Evolutionary conservation across 1,140 invertebrate genomes (phyloP).

Genomic region (Drosophila asahinai): DNA sequence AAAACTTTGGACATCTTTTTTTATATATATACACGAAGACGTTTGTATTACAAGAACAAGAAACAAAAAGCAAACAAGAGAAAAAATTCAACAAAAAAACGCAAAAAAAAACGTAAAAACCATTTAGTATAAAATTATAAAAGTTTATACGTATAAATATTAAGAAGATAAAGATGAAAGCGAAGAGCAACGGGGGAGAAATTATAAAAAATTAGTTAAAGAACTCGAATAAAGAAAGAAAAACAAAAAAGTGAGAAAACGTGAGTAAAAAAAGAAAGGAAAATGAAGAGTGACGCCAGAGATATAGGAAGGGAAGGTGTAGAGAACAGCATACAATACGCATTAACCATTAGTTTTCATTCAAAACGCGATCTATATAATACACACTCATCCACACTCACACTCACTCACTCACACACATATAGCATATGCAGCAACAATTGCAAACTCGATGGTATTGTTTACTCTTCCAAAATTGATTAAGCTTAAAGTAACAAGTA

Average conservation of each 20-base stretch:
- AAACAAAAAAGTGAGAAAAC: slow-evolving; percentile 54
- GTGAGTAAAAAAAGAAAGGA: slow-evolving; percentile 26
- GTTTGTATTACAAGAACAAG: slow-evolving; percentile 65
- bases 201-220: slow-evolving; percentile 82
- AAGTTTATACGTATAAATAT: slow-evolving; percentile 83
- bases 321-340: slow-evolving; percentile 70
- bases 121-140: slow-evolving; percentile 84
- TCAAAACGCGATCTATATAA: slow-evolving; percentile 71
- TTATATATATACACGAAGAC: slow-evolving; percentile 80
- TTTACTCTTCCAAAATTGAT: slow-evolving; percentile 84
- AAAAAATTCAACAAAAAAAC: slow-evolving; percentile 52
- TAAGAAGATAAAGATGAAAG: slow-evolving; percentile 54
- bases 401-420: slow-evolving; percentile 30
- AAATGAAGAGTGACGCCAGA: slow-evolving; percentile 46
- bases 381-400: slow-evolving; percentile 50
- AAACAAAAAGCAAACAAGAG: slow-evolving; percentile 45
- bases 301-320: slow-evolving; percentile 49
- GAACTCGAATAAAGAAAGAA: slow-evolving; percentile 75
- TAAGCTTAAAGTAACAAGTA: slow-evolving; percentile 81
- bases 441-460: slow-evolving; percentile 81
- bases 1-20: slow-evolving; percentile 84
- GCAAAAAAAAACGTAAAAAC: slow-evolving; percentile 73
- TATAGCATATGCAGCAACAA: slow-evolving; percentile 78
- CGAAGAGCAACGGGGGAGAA: slow-evolving; percentile 41
- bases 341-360: slow-evolving; percentile 83